Base-by-base conservation (phyloP, 2,113 vertebrate genomes). In the Archilochus colubris region DNA sequence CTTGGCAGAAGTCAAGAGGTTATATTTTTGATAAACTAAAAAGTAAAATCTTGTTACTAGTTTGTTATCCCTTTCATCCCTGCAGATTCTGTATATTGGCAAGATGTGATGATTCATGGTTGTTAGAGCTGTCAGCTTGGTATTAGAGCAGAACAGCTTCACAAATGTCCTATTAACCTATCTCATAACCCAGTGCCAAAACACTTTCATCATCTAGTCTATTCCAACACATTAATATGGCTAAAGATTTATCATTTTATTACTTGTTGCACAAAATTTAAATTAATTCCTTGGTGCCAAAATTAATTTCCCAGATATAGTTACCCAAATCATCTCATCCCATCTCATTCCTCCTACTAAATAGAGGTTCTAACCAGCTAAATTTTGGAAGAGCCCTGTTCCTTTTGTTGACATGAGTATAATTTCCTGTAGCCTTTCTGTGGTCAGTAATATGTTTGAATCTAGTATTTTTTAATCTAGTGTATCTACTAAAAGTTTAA, bases 141-240 rank as follows among this genome's bases (percentile, higher is more conserved):
- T 92, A 90, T 84, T 78, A 31, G 88, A 93, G 82, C 86, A 95
- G 90, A 96, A 95, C 90, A 81, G 90, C 64, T 90, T 94, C 92
- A 83, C 68, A 93, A 91, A 86, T 90, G 88, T 94, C 80, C 82
- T 94, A 67, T 96, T 96, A 96, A 96, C 90, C 91, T 95, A 48
- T 83, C 88, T 83, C 33, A 67, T 81, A 93, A 94, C 82, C 92
- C 86, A 53, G 38, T 88, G 86, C 82, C 64, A 89, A 91, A 95
- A 57, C 57, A 59, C 51, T 74, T 95, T 48, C 33, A 94, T 94
- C 85, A 95, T 95, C 72, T 30, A 75, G 55, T 91, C 92, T 92
- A 31, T 77, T 95, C 72, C 59, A 95, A 48, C 55, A 83, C 0
- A 1, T 80, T 94, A 93, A 83, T 88, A 67, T 20, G 86, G 64